Base-by-base conservation (phyloP, 2,113 vertebrate species). In the Glaucomys volans region DNA sequence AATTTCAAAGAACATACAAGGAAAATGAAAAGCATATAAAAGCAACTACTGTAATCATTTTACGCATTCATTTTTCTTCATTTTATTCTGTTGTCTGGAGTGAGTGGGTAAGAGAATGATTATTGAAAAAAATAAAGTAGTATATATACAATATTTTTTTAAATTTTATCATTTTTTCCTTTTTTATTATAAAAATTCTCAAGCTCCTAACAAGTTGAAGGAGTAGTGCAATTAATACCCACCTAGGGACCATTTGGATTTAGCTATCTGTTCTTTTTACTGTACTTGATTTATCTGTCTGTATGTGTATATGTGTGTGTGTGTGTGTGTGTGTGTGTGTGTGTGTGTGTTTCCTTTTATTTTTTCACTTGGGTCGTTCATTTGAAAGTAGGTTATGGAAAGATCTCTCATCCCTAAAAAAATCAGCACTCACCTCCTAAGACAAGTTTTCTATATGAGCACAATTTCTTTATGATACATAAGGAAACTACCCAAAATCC, bases 381-480 rank as follows among this genome's bases (percentile, higher is more conserved):
- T 57, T 77, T 86, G 52, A 77, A 95, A 95, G 18, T n/a, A 71
- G 44, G 32, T 69, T 79, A 44, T 4, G 17, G 37, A 95, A 93
- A 20, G 50, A 44, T 6, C 30, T 91, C 40, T 75, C 8, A 66
- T 11, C 22, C 14, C 10, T 26, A 32, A 82, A 93, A 80, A 54
- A 17, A 26, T 72, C 32, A 91, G 30, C 7, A 22, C 16, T 52
- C 5, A 11, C 44, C 28, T 59, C 30, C 24, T 79, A 44, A 35
- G 24, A 22, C 22, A 22, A 8, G 0, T 82, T 86, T 92, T 89
- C 18, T 77, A 22, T 18, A 5, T 9, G 32, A 77, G 16, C n/a
- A 32, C 3, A 8, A 13, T 84, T 94, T 75, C 50, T 54, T 80
- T 75, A 12, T 57, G 59, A 24, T 72, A n/a, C 8, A 2, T 13